Evolutionary conservation across 2,797 vertebrate genomes (phyloP).

Genomic region (Pipistrellus pygmaeus): DNA sequence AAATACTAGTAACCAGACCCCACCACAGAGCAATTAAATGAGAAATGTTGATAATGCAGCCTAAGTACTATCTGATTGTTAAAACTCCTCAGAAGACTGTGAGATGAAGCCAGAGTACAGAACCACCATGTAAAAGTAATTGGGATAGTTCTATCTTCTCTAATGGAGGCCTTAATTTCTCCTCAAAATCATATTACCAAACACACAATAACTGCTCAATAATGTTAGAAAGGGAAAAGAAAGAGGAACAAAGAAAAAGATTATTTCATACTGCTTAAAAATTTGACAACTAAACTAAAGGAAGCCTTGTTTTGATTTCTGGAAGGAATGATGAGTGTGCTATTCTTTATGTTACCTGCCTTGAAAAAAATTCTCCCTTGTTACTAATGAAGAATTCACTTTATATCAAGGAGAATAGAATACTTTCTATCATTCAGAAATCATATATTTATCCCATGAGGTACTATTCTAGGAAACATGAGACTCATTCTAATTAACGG

Average conservation of each 20-base stretch:
- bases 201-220: background rate
- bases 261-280: background rate
- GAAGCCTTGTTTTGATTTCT: background rate
- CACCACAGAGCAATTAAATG: background rate
- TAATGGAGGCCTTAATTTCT: background rate
- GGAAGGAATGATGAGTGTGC: background rate
- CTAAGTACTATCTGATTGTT: background rate
- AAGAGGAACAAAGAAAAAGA: background rate
- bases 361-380: background rate
- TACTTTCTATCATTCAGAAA: background rate
- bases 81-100: background rate
- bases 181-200: background rate
- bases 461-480: background rate
- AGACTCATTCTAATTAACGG: background rate
- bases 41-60: background rate
- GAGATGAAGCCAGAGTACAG: background rate
- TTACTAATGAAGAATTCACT: background rate
- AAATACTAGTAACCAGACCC: slow-evolving; percentile 33
- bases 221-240: background rate
- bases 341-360: background rate
- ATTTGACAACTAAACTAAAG: background rate
- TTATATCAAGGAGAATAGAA: background rate
- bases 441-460: background rate
- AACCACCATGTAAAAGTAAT: background rate
- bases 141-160: background rate